phyloP scores from a whole-genome alignment of 1,140 invertebrate species.

The Pararge aegeria region DNA sequence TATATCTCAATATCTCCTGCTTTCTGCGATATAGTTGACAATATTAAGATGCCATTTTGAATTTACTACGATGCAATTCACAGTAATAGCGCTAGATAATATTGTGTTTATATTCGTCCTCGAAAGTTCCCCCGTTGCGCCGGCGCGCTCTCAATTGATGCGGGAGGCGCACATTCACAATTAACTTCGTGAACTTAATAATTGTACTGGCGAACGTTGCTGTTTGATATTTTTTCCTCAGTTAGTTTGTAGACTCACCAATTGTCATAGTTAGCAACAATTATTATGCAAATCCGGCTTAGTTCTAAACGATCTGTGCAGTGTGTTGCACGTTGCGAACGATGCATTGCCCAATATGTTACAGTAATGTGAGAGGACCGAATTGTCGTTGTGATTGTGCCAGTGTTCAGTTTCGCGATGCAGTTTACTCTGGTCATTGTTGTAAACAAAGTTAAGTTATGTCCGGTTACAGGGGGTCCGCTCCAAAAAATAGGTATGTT shows the following conservation, averaged over 20 bases:
- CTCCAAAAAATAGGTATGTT: constrained; percentile 57
- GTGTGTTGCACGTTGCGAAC: constrained; percentile 57
- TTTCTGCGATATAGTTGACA: not conserved
- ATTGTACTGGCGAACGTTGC: constrained; percentile 49
- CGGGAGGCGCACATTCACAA: constrained; percentile 71
- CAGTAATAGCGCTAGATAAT: constrained; percentile 53
- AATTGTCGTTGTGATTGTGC: constrained; percentile 40
- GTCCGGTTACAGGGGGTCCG: constrained; percentile 60
- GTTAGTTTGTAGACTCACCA: constrained; percentile 51
- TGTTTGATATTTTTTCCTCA: constrained; percentile 51
- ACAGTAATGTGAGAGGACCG: constrained; percentile 52
- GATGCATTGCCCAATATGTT: constrained; percentile 60
- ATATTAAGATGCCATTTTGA: constrained; percentile 16
- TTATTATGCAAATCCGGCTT: constrained; percentile 72
- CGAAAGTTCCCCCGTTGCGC: constrained; percentile 66
- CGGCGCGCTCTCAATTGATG: constrained; percentile 63
- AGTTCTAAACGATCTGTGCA: constrained; percentile 61
- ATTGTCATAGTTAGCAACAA: constrained; percentile 55
- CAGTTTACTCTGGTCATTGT: constrained; percentile 74
- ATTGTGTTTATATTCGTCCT: constrained; percentile 69
- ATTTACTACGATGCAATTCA: constrained; percentile 47
- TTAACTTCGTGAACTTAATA: constrained; percentile 63
- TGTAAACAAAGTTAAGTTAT: constrained; percentile 68
- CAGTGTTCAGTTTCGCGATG: constrained; percentile 41
- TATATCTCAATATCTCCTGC: too few relatives aligned